Evolutionary conservation across 2,113 vertebrate genomes (phyloP), one percentile per base, ranked within the genome.

Genomic region (Circaetus gallicus): DNA sequence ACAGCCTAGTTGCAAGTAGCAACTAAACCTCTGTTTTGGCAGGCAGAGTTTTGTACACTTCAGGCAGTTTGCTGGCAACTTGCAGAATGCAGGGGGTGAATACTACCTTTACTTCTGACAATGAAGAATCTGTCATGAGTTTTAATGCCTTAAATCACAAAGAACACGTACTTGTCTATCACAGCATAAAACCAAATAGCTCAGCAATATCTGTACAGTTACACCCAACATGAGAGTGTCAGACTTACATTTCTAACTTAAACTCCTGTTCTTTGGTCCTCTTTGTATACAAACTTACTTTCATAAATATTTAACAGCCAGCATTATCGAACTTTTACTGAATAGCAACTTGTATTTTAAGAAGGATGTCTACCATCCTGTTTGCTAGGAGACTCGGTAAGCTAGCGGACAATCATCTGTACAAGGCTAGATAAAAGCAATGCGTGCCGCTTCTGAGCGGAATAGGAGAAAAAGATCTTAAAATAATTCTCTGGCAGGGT

Each of bases 221-320:
- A 22, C 49, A 40, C 29, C 63, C 2, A 2, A 6, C 26, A 0
- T 0, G 12, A 47, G 52, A 43, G 43, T 0, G 42, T 9, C 82
- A 67, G 24, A 5, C 17, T 2, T 2, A 1, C 20, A 1, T 1
- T 29, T 29, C 79, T 12, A 10, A 17, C 84, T 72, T 9, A 47
- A 24, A 11, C 81, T 82, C 82, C 77, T n/a, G 77, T 4, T 92
- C 96, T 96, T 95, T 96, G 97, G 94, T 97, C 96, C 96, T 84
- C 59, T 89, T 38, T 67, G 76, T 9, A 19, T 12, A 31, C 67
- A 59, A 5, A 5, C 50, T 59, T 11, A 10, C 40, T 55, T 38
- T 4, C 76, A 32, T 7, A n/a, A 13, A 25, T 5, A 49, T 22
- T 18, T 3, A 45, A 16, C 59, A 71, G 92, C 69, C 63, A 32